These are phyloP conservation scores for Periparus ater DNA, from an alignment of 2,797 vertebrate species.

Conservation along the genomic window DNA sequence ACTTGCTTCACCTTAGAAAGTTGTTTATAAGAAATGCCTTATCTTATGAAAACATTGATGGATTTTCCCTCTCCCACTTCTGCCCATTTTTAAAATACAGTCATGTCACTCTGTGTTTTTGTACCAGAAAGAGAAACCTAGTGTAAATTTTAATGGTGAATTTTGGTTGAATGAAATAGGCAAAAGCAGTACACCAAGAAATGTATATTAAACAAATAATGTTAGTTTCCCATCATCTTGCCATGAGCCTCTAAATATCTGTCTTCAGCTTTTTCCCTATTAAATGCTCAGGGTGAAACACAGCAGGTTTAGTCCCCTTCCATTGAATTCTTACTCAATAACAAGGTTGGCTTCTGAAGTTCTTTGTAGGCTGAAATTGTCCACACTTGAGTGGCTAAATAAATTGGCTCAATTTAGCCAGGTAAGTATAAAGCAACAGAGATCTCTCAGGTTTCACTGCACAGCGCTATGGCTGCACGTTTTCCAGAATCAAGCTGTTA, in stretches of 20 bases:
- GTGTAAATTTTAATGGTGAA: slow-evolving; percentile 3
- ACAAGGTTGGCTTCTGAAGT: background rate
- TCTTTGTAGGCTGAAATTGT: slow-evolving; percentile 19
- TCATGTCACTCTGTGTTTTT: background rate
- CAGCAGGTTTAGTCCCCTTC: background rate
- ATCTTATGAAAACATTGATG: background rate
- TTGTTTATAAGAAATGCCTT: background rate
- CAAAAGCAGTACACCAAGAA: background rate
- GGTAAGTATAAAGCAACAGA: background rate
- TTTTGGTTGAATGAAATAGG: slow-evolving; percentile 5
- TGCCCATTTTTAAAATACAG: background rate
- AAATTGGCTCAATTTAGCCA: slow-evolving; percentile 26
- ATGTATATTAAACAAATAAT: background rate
- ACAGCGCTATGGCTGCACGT: background rate
- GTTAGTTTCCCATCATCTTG: background rate
- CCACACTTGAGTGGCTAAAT: slow-evolving; percentile 19
- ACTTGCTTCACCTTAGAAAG: background rate
- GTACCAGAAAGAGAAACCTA: slow-evolving; percentile 35
- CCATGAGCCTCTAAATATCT: background rate
- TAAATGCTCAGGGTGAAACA: background rate
- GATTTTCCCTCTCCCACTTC: background rate
- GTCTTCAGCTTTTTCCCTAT: background rate
- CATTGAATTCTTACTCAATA: background rate
- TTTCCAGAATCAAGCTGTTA: slow-evolving; percentile 26
- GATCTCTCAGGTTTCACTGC: slow-evolving; percentile 11